Evolutionary conservation across 2,113 vertebrate species (phyloP).

Genomic region (Periophthalmodon schlosseri): DNA sequence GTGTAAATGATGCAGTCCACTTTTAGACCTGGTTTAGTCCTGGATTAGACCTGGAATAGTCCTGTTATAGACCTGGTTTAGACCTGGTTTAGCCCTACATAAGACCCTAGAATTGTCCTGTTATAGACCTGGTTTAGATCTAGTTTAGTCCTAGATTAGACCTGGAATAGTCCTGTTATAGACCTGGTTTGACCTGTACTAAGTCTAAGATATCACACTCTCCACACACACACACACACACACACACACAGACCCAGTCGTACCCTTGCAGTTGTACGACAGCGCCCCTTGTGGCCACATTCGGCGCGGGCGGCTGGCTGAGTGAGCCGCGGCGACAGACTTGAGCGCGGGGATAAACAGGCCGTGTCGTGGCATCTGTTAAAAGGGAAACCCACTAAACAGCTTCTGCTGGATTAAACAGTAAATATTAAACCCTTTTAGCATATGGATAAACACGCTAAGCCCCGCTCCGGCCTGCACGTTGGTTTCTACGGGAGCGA

Average conservation of each 20-base stretch:
- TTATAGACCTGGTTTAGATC: no score
- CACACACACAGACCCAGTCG: not conserved
- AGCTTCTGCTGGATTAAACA: conserved; percentile 61
- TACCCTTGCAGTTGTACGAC: not conserved
- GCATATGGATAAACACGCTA: conserved; percentile 64
- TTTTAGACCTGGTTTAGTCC: no score
- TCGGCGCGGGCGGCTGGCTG: not conserved
- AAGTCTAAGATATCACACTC: no score
- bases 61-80: no score
- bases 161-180: no score
- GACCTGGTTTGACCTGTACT: no score
- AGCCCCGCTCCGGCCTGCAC: conserved; percentile 28
- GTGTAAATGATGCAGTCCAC: no score
- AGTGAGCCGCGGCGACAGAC: conserved; percentile 21
- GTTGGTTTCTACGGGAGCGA: conserved; percentile 8
- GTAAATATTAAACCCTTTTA: conserved; percentile 61
- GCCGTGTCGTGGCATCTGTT: conserved; percentile 42
- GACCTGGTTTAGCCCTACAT: no score
- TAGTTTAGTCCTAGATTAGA: no score
- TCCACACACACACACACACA: no score
- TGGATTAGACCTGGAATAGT: no score
- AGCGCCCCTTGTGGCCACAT: not conserved
- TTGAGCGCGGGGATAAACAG: conserved; percentile 28
- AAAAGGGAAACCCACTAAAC: conserved; percentile 50
- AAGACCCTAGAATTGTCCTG: no score